phyloP scores from a whole-genome alignment of 2,113 vertebrate genomes.

The Danio rerio region DNA sequence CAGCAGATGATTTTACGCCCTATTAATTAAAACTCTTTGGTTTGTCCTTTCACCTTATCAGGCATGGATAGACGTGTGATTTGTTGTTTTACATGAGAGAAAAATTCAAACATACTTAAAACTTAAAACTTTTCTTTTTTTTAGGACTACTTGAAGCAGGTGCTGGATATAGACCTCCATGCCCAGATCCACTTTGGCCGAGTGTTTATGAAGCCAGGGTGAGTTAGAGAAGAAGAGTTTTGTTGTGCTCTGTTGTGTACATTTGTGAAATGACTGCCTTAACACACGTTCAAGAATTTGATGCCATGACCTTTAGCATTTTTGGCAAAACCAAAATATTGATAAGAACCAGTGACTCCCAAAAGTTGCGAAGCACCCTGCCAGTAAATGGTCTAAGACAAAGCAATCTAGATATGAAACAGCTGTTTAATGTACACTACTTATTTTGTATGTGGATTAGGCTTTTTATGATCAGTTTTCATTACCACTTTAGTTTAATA shows the following conservation, averaged over 20 bases:
- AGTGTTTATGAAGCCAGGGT: conserved; percentile 99
- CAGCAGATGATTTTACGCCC: conserved; percentile 32
- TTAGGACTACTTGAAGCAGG: conserved; percentile 99
- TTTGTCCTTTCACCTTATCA: conserved; percentile 27
- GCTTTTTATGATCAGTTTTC: no score
- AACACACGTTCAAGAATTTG: background rate
- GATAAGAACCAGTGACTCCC: background rate
- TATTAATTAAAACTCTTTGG: conserved; percentile 32
- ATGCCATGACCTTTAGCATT: background rate
- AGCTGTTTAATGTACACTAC: no score
- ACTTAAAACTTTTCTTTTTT: conserved; percentile 42
- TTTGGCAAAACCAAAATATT: background rate
- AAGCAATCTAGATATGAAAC: no score
- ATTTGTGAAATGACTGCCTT: background rate
- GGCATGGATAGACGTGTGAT: background rate
- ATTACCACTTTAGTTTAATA: no score
- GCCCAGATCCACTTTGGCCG: conserved; percentile 99
- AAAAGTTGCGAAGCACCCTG: background rate
- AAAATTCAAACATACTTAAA: background rate
- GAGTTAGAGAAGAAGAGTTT: conserved; percentile 60
- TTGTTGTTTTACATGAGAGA: conserved; percentile 14
- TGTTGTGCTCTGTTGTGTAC: background rate
- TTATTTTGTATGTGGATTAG: no score
- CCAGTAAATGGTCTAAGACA: background rate
- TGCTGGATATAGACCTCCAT: conserved; percentile 98